Base-by-base conservation (phyloP, 1,140 invertebrate species). In the Atopsyche davidsoni region DNA sequence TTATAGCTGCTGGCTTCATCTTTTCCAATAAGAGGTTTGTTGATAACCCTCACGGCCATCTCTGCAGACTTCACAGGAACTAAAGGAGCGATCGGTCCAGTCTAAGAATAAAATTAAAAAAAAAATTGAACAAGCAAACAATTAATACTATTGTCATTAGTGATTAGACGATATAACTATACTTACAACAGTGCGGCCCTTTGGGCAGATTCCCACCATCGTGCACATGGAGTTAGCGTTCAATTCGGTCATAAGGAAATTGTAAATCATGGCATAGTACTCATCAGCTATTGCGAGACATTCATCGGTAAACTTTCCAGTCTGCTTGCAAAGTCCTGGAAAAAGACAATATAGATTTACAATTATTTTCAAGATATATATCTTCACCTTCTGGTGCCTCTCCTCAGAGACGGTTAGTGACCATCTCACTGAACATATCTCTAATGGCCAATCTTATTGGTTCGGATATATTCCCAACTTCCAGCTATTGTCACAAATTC, bases 301-400 rank as follows among this genome's bases (percentile, higher is more conserved):
- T 64, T 83, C 79, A 1, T 68, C 64, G 44, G 75, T 75, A 62
- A 82, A 91, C 21, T 75, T 76, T 51, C 80, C 79, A 1, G 82
- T 85, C 69, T 90, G 85, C 55, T 85, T 86, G 66, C 89, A 93
- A 16, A 93, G 62, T 47, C 87, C 71, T 73, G 57, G 14, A 59
- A 55, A 13, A 46, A 17, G 17, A 28, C 24, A 28, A 28, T 28
- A 28, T n/a, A n/a, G n/a, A n/a, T n/a, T n/a, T n/a, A n/a, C n/a
- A n/a, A n/a, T n/a, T n/a, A n/a, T n/a, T n/a, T n/a, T n/a, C n/a
- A n/a, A n/a, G n/a, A n/a, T n/a, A n/a, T n/a, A n/a, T n/a, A n/a
- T n/a, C n/a, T n/a, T n/a, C n/a, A n/a, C n/a, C n/a, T n/a, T n/a
- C n/a, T n/a, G n/a, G n/a, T n/a, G n/a, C n/a, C n/a, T n/a, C n/a